Base-by-base conservation (phyloP, 2,113 vertebrate genomes). In the Arenaria interpres region DNA sequence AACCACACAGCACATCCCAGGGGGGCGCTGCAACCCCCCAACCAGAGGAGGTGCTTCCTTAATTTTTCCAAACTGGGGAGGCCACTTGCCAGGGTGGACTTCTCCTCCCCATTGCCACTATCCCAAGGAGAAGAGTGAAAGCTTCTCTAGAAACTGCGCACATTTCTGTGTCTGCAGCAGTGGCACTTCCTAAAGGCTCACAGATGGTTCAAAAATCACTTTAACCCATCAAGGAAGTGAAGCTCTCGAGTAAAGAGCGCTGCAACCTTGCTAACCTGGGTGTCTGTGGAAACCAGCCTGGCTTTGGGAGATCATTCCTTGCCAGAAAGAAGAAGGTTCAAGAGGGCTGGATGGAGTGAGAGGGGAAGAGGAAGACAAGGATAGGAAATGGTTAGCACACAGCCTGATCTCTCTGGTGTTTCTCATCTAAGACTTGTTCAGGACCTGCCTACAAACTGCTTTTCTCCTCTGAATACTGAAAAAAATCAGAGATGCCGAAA, bases 191-290 rank as follows among this genome's bases (percentile, higher is more conserved):
- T 25, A 12, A 35, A 39, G 37, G 62, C 41, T 64, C 69, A 3
- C 1, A 2, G 24, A 18, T 12, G 46, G 22, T 28, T 68, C 4
- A 1, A 9, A 50, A 20, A n/a, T 19, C 48, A 0, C 53, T 24
- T 19, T 1, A 24, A 43, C 33, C 62, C 63, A 9, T 4, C 5
- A 8, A 23, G 27, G 14, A 30, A 56, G 45, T 0, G n/a, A n/a
- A 66, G 9, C 10, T 21, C 45, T 21, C 7, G 32, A 22, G 33
- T 6, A 16, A 66, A 23, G 50, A 53, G 23, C 0, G 0, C 10
- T 14, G 33, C 23, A 50, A 68, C 62, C 72, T 82, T 9, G 4
- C 23, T 23, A 35, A 30, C 25, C 8, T 46, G 50, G 48, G 16
- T 59, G 22, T n/a, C 7, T n/a, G 32, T 12, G 62, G 51, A 64